phyloP scores from a whole-genome alignment of 1,140 invertebrate species.

The Metopolophium dirhodum region DNA sequence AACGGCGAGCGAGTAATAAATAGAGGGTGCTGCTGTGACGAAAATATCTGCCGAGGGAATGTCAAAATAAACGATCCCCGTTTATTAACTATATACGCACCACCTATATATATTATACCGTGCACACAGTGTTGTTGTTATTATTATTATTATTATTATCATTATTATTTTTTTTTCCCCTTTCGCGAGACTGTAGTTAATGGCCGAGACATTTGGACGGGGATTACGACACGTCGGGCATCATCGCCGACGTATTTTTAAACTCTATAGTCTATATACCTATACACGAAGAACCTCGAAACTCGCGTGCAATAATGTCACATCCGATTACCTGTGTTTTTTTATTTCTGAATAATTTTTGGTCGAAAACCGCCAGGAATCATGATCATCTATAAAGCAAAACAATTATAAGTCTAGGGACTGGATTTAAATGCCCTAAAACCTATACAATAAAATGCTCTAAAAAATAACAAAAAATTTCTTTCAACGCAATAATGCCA shows the following conservation, averaged over 20 bases:
- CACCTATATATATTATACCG: not conserved
- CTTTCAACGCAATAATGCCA: no score
- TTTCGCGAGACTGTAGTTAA: not conserved
- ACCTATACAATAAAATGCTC: no score
- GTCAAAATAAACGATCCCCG: slow-evolving; percentile 48
- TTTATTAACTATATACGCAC: slow-evolving; percentile 46
- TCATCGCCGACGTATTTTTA: not conserved
- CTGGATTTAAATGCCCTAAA: no score
- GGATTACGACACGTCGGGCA: slow-evolving; percentile 9
- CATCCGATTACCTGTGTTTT: not conserved
- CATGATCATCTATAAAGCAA: not conserved
- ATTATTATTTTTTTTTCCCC: not conserved
- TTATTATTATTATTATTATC: not conserved
- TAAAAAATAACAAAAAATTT: no score
- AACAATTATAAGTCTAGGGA: no score
- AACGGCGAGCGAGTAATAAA: slow-evolving; percentile 44
- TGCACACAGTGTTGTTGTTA: not conserved
- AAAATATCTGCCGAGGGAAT: slow-evolving; percentile 54
- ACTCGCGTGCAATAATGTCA: not conserved
- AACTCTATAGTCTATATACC: not conserved
- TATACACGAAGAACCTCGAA: not conserved
- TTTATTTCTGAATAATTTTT: not conserved
- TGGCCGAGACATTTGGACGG: not conserved
- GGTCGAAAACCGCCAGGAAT: not conserved
- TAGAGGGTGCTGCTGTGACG: slow-evolving; percentile 37